Evolutionary conservation across 2,113 vertebrate genomes (phyloP), one percentile per base, ranked within the genome.

Genomic region (Uria aalge): DNA sequence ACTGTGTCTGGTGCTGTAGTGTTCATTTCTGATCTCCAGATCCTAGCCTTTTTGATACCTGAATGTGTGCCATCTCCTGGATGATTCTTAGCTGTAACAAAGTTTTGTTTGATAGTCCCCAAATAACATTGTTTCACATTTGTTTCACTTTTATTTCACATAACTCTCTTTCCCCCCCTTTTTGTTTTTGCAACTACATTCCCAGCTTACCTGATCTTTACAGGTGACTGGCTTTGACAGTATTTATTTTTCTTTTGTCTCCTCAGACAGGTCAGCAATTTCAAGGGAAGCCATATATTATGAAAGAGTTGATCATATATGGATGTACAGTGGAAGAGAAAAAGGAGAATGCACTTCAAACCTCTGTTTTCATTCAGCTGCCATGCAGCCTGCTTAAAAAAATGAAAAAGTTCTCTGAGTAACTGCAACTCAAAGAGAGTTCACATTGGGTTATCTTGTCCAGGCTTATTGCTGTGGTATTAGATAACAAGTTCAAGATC

Each of bases 271-370:
- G 97, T 64, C 90, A 97, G 62, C 85, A 96, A 20, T 98, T 97
- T 92, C 92, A 94, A 66, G 98, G 98, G 56, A 98, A 98, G 92
- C 83, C 95, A 57, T 97, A 95, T 45, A 97, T 98, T 50, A 88
- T 96, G 93, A 92, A 91, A 72, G 98, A 98, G 94, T 85, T 98
- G 64, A 95, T 88, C 81, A 98, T 98, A 97, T 77, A 95, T 95
- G 21, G 22, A 22, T 67, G 30, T 50, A 29, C 18, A 55, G 4
- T 34, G 52, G 43, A 36, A 56, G 17, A 38, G 19, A 63, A 36
- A 43, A 62, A 69, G 53, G 5, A 90, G 21, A 64, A 43, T 34
- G 29, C 21, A 12, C 36, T 71, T 71, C 63, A 60, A 40, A 67
- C 11, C 15, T 20, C 23, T n/a, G 11, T 11, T 50, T 43, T 73